phyloP scores from a whole-genome alignment of 2,888 invertebrate genomes.

The Hydriomena furcata region DNA sequence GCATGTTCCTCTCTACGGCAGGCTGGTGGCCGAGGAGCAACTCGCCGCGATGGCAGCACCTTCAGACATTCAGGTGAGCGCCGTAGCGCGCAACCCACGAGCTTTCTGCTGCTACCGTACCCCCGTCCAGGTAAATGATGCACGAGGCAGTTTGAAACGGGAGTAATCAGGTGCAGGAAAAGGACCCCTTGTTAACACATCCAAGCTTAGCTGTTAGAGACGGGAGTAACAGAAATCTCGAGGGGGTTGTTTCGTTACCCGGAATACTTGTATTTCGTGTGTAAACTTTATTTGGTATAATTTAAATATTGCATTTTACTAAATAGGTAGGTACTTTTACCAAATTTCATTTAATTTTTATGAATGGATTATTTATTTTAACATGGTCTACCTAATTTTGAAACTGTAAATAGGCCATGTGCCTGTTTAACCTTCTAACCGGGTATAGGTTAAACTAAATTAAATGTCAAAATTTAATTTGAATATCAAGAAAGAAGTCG shows the following conservation, averaged over 20 bases:
- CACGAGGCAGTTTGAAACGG: constrained; percentile 74
- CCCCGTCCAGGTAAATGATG: constrained; percentile 79
- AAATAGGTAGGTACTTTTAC: too few relatives aligned
- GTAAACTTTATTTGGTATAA: not conserved
- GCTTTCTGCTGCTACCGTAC: constrained; percentile 80
- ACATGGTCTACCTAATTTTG: too few relatives aligned
- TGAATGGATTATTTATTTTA: too few relatives aligned
- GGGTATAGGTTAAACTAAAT: not conserved
- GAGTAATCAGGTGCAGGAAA: constrained; percentile 12
- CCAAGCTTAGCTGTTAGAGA: constrained; percentile 15
- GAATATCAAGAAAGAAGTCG: constrained; percentile 17
- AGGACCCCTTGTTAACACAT: constrained; percentile 16
- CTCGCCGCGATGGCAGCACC: constrained; percentile 85
- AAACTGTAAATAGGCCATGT: too few relatives aligned
- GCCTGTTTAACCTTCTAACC: not conserved
- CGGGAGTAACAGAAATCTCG: constrained; percentile 13
- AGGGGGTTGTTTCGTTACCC: not conserved
- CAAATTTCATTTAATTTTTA: too few relatives aligned
- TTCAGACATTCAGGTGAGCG: constrained; percentile 86
- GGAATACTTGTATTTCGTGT: not conserved
- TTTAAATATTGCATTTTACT: too few relatives aligned
- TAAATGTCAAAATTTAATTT: too few relatives aligned
- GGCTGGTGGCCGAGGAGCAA: constrained; percentile 95
- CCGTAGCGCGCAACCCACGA: constrained; percentile 79
- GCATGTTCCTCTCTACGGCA: constrained; percentile 93